Evolutionary conservation across 2,113 vertebrate species (phyloP).

Genomic region (Myxocyprinus asiaticus): DNA sequence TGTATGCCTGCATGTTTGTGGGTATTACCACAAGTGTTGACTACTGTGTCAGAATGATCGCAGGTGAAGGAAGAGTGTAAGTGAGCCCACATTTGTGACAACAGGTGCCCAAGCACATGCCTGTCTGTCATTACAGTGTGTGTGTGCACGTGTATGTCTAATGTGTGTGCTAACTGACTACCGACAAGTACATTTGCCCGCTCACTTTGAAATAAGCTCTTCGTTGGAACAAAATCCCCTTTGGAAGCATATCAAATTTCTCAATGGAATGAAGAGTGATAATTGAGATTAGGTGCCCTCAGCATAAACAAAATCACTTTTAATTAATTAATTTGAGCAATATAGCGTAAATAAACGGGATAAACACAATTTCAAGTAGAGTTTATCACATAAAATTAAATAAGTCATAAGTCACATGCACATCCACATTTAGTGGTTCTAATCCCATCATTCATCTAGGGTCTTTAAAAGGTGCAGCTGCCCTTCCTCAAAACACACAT

Average conservation of each 20-base stretch:
- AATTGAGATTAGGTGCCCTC: not conserved
- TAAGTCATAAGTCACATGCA: constrained; percentile 5
- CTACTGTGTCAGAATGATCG: constrained; percentile 16
- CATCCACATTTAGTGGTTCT: constrained; percentile 23
- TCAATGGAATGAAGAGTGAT: not conserved
- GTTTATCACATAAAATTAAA: not conserved
- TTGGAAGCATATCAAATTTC: constrained; percentile 26
- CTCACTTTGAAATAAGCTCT: constrained; percentile 11
- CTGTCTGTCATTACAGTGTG: constrained; percentile 32
- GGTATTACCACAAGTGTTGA: constrained; percentile 40
- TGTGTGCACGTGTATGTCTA: constrained; percentile 43
- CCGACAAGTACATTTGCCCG: not conserved
- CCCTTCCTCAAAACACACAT: constrained; percentile 26
- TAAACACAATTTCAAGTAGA: not conserved
- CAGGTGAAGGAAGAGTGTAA: constrained; percentile 47
- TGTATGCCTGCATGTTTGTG: constrained; percentile 30
- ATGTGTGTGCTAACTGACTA: constrained; percentile 11
- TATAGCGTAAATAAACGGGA: not conserved
- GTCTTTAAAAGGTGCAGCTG: constrained; percentile 52
- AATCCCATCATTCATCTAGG: constrained; percentile 53
- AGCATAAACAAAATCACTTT: not conserved
- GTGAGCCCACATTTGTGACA: constrained; percentile 29
- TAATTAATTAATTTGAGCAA: not conserved
- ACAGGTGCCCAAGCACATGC: constrained; percentile 55
- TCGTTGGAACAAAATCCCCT: not conserved